phyloP scores from a whole-genome alignment of 2,113 vertebrate species.

The Anolis sagrei region DNA sequence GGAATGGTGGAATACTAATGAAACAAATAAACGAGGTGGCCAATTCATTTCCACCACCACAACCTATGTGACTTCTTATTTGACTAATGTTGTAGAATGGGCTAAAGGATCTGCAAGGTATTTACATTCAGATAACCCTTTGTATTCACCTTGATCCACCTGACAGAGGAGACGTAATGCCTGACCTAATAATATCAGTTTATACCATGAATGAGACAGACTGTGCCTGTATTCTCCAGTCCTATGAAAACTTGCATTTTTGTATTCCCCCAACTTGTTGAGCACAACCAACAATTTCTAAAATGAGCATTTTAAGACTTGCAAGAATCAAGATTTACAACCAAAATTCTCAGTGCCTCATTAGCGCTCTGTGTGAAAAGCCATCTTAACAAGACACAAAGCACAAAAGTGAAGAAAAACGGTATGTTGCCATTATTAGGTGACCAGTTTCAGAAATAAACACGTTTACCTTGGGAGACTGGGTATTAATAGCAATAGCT shows the following conservation, averaged over 20 bases:
- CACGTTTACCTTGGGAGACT: slow-evolving; percentile 47
- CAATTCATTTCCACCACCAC: not conserved
- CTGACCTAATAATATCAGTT: accelerated
- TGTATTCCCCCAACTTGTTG: accelerated
- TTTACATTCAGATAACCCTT: not conserved
- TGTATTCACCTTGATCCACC: not conserved
- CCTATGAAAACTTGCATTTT: not conserved
- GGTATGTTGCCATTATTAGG: slow-evolving; percentile 35
- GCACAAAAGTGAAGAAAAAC: slow-evolving; percentile 27
- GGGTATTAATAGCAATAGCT: slow-evolving; percentile 60
- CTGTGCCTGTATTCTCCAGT: not conserved
- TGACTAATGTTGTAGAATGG: no score
- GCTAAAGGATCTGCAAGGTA: not conserved
- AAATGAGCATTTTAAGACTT: accelerated
- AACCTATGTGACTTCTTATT: no score
- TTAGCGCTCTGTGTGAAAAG: not conserved
- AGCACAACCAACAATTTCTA: not conserved
- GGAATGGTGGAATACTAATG: no score
- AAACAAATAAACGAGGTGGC: not conserved
- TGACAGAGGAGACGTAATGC: not conserved
- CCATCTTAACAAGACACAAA: slow-evolving; percentile 35
- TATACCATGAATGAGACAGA: not conserved
- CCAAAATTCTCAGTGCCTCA: not conserved
- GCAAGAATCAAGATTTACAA: not conserved
- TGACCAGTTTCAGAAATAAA: slow-evolving; percentile 59